phyloP scores from a whole-genome alignment of 64 coral and sea anemone genomes.

The Actinia equina region DNA sequence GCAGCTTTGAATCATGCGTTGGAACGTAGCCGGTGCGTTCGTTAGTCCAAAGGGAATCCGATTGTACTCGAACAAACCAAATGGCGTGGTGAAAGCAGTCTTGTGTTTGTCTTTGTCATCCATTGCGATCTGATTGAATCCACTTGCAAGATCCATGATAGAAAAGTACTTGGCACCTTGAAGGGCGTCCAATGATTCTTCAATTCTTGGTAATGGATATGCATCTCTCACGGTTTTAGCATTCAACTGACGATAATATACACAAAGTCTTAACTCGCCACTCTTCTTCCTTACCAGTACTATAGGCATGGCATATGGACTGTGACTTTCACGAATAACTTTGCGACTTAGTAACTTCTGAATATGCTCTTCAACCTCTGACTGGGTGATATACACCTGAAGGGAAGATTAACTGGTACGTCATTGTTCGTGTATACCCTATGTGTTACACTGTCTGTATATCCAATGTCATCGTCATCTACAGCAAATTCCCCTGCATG shows the following conservation, averaged over 20 bases:
- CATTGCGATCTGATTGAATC: constrained; percentile 30
- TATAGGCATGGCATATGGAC: neutral
- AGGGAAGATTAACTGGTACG: neutral
- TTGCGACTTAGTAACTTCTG: constrained; percentile 1
- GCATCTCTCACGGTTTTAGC: constrained; percentile 11
- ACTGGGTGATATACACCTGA: constrained; percentile 11
- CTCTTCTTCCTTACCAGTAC: constrained; percentile 10
- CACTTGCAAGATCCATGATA: neutral
- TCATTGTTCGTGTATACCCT: neutral
- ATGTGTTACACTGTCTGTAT: neutral
- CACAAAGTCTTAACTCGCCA: neutral
- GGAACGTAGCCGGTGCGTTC: constrained; percentile 37
- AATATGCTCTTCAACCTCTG: constrained; percentile 47
- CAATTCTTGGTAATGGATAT: constrained; percentile 7
- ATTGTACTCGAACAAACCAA: too few relatives aligned
- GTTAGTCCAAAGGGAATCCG: constrained; percentile 31
- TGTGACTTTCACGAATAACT: neutral
- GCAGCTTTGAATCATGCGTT: constrained; percentile 41
- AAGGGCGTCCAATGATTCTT: constrained; percentile 12
- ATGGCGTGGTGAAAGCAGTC: constrained; percentile 30
- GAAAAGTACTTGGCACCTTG: neutral
- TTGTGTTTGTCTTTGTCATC: constrained; percentile 33
- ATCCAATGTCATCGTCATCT: too few relatives aligned
- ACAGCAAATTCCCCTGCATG: too few relatives aligned
- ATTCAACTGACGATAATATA: constrained; percentile 10